These are phyloP conservation scores for Porites lobata DNA, from an alignment of 92 coral and sea anemone species.

Conservation along the genomic window DNA sequence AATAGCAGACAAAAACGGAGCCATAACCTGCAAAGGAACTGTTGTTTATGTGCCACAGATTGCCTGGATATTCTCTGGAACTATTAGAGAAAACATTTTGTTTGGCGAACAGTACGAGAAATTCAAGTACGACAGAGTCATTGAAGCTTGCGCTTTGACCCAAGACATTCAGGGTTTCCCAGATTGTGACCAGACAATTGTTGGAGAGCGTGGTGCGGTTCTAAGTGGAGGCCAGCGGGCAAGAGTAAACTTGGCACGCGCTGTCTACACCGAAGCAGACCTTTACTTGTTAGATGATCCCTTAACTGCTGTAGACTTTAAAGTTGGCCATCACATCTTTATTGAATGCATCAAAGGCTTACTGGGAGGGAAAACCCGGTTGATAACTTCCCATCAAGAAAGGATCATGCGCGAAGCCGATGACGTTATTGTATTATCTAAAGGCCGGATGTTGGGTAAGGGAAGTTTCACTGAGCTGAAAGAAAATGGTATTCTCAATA, in stretches of 20 bases:
- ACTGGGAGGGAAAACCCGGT: background rate
- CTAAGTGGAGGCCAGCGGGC: background rate
- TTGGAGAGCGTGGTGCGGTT: background rate
- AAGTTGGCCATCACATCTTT: background rate
- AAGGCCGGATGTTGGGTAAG: background rate
- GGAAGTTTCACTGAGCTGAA: background rate
- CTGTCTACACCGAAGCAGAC: background rate
- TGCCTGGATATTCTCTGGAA: background rate
- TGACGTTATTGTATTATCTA: background rate
- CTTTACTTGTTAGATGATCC: background rate
- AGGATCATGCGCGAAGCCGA: background rate
- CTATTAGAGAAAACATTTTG: background rate
- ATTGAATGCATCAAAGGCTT: background rate
- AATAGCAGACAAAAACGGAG: background rate
- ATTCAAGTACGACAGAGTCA: background rate
- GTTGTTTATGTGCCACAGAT: background rate
- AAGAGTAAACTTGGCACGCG: background rate
- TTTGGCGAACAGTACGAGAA: background rate
- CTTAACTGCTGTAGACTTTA: conserved; percentile 2
- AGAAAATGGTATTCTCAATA: background rate
- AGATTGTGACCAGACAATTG: background rate
- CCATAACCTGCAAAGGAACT: background rate
- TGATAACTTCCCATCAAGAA: background rate
- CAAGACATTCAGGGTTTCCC: background rate
- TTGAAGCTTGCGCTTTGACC: background rate